Evolutionary conservation across 2,113 vertebrate species (phyloP).

Genomic region (Notarius quadriscutis): DNA sequence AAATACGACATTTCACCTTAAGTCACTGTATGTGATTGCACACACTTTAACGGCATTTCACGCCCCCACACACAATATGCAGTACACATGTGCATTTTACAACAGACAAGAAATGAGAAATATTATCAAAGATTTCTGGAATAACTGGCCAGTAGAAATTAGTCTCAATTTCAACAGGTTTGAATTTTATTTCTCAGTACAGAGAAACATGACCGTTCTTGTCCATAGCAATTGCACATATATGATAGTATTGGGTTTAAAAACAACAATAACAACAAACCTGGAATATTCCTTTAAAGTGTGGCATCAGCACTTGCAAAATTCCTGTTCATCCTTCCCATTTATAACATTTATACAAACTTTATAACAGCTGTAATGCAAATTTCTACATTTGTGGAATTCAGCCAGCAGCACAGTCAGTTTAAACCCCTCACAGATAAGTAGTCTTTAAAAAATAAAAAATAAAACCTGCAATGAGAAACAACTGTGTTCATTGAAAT

Average conservation of each 20-base stretch:
- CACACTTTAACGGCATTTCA: background rate
- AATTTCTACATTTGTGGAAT: conserved; percentile 18
- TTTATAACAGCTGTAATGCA: conserved; percentile 41
- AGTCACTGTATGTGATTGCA: background rate
- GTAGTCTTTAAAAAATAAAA: background rate
- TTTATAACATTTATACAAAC: conserved; percentile 33
- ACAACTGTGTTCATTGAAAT: background rate
- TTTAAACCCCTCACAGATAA: conserved; percentile 22
- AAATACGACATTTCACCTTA: conserved; percentile 11
- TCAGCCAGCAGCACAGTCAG: conserved; percentile 37
- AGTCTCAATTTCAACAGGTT: background rate
- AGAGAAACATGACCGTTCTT: background rate
- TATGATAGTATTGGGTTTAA: background rate
- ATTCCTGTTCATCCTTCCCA: background rate
- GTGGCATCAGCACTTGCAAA: background rate
- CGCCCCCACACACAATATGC: background rate
- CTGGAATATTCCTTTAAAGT: background rate
- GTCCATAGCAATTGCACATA: background rate
- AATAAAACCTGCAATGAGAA: conserved; percentile 38
- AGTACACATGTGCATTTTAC: background rate
- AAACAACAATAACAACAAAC: background rate
- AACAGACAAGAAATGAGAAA: background rate
- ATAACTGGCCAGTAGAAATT: background rate
- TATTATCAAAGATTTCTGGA: background rate
- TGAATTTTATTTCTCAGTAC: background rate